Percentiles rank a stretch among this genome's conserved stretches.
Evolutionary conservation across 2,797 vertebrate genomes (phyloP).

Genomic region (Gadopsis marmoratus): DNA sequence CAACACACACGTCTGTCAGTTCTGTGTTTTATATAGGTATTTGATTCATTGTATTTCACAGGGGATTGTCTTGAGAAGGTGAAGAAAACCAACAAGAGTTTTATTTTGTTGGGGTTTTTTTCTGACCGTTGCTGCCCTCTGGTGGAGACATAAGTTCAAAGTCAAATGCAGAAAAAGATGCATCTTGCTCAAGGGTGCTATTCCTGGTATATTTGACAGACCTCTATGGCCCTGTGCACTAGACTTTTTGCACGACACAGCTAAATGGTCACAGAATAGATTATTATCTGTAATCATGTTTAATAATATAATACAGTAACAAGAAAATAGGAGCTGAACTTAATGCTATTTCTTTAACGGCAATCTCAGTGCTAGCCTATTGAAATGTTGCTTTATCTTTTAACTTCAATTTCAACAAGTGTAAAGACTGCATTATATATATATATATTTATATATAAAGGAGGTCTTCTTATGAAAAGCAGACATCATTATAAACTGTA

Average conservation of each 20-base stretch:
- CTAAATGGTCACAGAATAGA: constrained; percentile 9
- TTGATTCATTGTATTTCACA: constrained; percentile 18
- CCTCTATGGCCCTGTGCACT: neutral
- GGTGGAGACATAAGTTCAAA: constrained; percentile 57
- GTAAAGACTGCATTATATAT: neutral
- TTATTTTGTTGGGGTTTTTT: constrained; percentile 20
- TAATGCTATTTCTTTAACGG: constrained; percentile 31
- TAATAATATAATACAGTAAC: neutral
- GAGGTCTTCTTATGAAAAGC: neutral
- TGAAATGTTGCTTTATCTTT: constrained; percentile 13
- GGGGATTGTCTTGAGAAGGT: constrained; percentile 6
- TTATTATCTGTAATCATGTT: constrained; percentile 22
- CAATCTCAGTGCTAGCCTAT: constrained; percentile 10
- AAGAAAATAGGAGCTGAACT: constrained; percentile 4
- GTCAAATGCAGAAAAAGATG: neutral
- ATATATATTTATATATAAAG: neutral
- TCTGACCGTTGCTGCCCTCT: constrained; percentile 79
- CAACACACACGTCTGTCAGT: neutral
- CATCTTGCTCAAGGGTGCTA: neutral
- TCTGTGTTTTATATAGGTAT: neutral
- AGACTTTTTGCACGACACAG: constrained; percentile 6
- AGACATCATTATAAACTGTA: neutral
- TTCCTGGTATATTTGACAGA: constrained; percentile 3
- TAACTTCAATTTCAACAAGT: constrained; percentile 4
- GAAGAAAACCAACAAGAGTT: constrained; percentile 2